Evolutionary conservation across 2,888 invertebrate species (phyloP), one percentile per base, ranked within the genome.

Genomic region (Sphaerophoria rueppellii): DNA sequence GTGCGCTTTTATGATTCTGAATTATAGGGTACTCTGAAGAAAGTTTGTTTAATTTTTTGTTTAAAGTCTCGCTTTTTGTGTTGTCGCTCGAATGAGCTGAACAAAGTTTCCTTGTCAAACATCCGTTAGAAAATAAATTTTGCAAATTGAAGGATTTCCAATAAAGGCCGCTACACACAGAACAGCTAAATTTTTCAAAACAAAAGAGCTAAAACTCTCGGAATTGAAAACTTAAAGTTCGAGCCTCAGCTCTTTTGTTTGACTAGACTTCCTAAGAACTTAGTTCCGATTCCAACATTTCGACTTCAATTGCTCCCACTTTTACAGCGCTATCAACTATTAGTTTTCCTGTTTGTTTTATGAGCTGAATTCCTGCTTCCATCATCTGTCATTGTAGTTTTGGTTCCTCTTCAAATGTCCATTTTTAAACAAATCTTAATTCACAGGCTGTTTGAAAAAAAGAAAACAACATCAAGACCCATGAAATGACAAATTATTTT

Each of bases 401-500:
- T 16, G 32, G 35, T 74, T 57, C 63, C 61, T 50, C 24, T 71
- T 57, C 12, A 46, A 43, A 43, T 65, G 46, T 67, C 57, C 75
- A 32, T 4, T 1, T 9, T 7, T 35, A 6, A 43, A 24, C 32
- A 40, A 35, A 57, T 55, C 37, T 34, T 4, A 9, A 16, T 40
- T 40, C 1, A 37, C 3, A 65, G 24, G 37, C 16, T 37, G 37
- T 43, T 50, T 70, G 43, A 40, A 40, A 40, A 37, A 1, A 43
- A 43, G 12, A 43, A 6, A 43, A 43, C 43, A 50, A 65, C 70
- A 57, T 70, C 75, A 5, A 32, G 88, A 89, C 87, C 88, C 88
- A 88, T 88, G 87, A 87, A 88, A 89, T 90, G 90, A 90, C 90
- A 90, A 89, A 90, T 89, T 91, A 89, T 91, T 91, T 89, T 91